phyloP scores from a whole-genome alignment of 2,797 vertebrate genomes.

The Hemibagrus guttatus region DNA sequence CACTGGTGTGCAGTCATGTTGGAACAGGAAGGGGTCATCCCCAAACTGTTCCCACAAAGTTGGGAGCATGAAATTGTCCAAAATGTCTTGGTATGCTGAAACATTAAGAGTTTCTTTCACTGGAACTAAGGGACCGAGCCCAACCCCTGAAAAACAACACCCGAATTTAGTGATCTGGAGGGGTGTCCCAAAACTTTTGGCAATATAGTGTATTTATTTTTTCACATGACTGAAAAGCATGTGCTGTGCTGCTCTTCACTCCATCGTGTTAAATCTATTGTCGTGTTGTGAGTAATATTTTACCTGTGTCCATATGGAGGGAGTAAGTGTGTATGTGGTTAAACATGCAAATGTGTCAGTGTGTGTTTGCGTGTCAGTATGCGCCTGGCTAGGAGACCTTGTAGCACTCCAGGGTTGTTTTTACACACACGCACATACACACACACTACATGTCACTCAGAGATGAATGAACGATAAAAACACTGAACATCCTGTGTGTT shows the following conservation, averaged over 20 bases:
- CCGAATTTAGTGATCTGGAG: too few species aligned
- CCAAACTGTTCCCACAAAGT: too few species aligned
- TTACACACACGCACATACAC: constrained; percentile 2
- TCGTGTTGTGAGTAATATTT: background rate
- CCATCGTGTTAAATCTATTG: background rate
- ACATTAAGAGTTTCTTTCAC: too few species aligned
- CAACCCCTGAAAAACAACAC: too few species aligned
- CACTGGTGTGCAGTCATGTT: too few species aligned
- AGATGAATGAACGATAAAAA: constrained; percentile 9
- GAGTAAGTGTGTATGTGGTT: constrained; percentile 19
- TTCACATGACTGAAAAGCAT: background rate
- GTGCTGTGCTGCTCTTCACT: background rate
- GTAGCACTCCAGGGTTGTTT: constrained; percentile 35
- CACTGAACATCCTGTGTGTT: background rate
- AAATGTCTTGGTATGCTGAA: too few species aligned
- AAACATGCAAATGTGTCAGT: constrained; percentile 28
- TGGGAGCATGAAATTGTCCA: too few species aligned
- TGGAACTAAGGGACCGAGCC: too few species aligned
- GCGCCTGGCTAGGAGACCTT: constrained; percentile 14
- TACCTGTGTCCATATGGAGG: background rate
- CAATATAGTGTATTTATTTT: too few species aligned
- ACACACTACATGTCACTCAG: constrained; percentile 24
- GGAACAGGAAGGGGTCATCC: too few species aligned
- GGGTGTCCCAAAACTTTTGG: too few species aligned
- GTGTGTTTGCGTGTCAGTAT: constrained; percentile 14